Percentiles rank a stretch among this genome's conserved stretches.
These are phyloP conservation scores for Zoanthus gigantus DNA, from an alignment of 92 coral and sea anemone species.

Conservation along the genomic window DNA sequence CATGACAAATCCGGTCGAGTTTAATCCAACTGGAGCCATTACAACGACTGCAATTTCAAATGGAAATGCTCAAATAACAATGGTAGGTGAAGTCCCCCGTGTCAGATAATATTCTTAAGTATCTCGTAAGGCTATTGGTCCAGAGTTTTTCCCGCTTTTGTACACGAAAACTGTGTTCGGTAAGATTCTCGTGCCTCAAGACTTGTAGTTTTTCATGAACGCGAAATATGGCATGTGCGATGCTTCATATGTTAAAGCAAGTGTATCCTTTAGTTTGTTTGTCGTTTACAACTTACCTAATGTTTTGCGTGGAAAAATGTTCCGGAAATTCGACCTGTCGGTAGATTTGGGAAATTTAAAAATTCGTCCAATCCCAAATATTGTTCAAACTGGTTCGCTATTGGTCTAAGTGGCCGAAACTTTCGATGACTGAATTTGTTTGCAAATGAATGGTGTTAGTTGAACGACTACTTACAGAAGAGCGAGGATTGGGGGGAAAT, in stretches of 20 bases:
- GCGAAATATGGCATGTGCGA: neutral
- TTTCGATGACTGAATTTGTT: conserved; percentile 86
- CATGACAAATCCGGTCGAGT: conserved; percentile 95
- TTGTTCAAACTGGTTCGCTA: conserved; percentile 85
- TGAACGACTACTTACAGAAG: conserved; percentile 35
- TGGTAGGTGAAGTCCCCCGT: conserved; percentile 75
- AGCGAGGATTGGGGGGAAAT: conserved; percentile 55
- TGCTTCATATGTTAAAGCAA: conserved; percentile 10
- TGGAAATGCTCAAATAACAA: conserved; percentile 95
- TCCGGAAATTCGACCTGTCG: conserved; percentile 87
- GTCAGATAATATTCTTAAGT: conserved; percentile 25
- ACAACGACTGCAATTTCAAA: conserved; percentile 91
- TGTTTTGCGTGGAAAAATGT: conserved; percentile 44
- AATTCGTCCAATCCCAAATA: conserved; percentile 95
- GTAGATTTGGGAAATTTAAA: conserved; percentile 87
- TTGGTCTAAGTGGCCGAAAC: conserved; percentile 87
- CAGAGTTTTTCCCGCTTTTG: conserved; percentile 32
- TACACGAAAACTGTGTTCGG: conserved; percentile 23
- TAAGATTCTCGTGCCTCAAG: conserved; percentile 21
- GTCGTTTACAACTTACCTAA: conserved; percentile 49
- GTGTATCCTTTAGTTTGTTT: conserved; percentile 9
- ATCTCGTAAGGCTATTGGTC: conserved; percentile 45
- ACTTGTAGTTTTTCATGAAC: conserved; percentile 7
- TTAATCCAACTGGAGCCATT: conserved; percentile 90
- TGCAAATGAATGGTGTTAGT: conserved; percentile 83